A percentile compares a stretch with the other conserved stretches of the same genome.
Conservation (phyloP, 2,113 vertebrate genomes). For the Periophthalmodon schlosseri region DNA sequence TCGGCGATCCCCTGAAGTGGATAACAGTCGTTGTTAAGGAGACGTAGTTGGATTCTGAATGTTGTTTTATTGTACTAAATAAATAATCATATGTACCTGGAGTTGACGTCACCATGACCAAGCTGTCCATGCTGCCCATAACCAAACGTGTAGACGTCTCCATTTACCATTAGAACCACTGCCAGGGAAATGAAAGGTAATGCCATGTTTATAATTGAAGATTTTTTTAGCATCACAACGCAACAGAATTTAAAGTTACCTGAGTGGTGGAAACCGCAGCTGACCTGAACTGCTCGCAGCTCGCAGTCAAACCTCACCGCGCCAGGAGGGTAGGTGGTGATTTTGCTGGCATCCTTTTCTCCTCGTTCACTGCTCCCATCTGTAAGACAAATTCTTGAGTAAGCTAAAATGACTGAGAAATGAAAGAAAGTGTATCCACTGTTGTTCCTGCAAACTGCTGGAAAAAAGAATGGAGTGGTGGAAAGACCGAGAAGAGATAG, state of each 20-base stretch:
- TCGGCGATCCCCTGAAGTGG: constrained; percentile 87
- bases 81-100: constrained; percentile 79
- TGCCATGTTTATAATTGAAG: background rate
- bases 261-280: constrained; percentile 98
- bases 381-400: constrained; percentile 68
- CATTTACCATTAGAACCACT: constrained; percentile 99
- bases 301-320: constrained; percentile 93
- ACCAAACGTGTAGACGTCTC: constrained; percentile 97
- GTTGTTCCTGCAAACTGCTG: constrained; percentile 54
- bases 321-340: constrained; percentile 95
- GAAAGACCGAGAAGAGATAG: constrained; percentile 21
- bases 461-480: constrained; percentile 51
- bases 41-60: background rate
- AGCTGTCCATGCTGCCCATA: constrained; percentile 98
- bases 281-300: constrained; percentile 92
- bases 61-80: background rate
- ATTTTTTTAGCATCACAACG: background rate
- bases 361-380: constrained; percentile 95
- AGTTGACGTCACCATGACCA: constrained; percentile 97
- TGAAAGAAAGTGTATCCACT: constrained; percentile 16
- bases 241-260: constrained; percentile 75
- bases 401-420: constrained; percentile 26
- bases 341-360: constrained; percentile 98
- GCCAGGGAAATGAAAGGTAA: constrained; percentile 9
- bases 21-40: constrained; percentile 6